Conservation (phyloP, 2,888 invertebrate genomes). For the Incurvaria masculella region DNA sequence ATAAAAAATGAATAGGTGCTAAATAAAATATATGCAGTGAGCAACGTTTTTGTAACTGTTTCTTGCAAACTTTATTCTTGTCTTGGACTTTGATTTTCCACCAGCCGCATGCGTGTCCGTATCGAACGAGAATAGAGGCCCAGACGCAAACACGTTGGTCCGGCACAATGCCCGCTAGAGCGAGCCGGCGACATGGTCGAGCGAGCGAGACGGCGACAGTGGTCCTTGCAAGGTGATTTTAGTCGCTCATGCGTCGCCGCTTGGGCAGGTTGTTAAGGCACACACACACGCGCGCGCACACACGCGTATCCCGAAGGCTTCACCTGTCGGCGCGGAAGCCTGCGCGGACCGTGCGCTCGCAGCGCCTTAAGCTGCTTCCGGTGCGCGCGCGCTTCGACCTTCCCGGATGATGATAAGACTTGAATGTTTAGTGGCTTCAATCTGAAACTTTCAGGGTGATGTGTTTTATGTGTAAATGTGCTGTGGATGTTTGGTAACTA, state of each 20-base stretch:
- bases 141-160: conserved; percentile 13
- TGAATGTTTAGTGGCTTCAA: too few species aligned
- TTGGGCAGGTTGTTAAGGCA: conserved; percentile 47
- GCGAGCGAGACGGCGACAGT: conserved; percentile 39
- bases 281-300: conserved; percentile 26
- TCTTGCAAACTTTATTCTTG: too few species aligned
- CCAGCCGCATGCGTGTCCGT: too few species aligned
- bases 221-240: conserved; percentile 58
- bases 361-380: not conserved
- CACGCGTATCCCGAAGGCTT: conserved; percentile 14
- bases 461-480: too few species aligned
- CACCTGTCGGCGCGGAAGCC: not conserved
- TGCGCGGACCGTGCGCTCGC: not conserved
- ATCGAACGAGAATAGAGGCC: not conserved
- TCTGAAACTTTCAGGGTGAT: too few species aligned
- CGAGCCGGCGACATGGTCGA: conserved; percentile 27
- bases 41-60: too few species aligned
- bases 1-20: too few species aligned
- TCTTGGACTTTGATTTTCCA: too few species aligned
- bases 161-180: conserved; percentile 53
- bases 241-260: conserved; percentile 53
- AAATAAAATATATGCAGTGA: too few species aligned
- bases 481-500: too few species aligned
- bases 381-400: too few species aligned
- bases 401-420: too few species aligned